These are phyloP conservation scores for Drosophila arawakana DNA, from an alignment of 1,140 invertebrate species.

Conservation along the genomic window DNA sequence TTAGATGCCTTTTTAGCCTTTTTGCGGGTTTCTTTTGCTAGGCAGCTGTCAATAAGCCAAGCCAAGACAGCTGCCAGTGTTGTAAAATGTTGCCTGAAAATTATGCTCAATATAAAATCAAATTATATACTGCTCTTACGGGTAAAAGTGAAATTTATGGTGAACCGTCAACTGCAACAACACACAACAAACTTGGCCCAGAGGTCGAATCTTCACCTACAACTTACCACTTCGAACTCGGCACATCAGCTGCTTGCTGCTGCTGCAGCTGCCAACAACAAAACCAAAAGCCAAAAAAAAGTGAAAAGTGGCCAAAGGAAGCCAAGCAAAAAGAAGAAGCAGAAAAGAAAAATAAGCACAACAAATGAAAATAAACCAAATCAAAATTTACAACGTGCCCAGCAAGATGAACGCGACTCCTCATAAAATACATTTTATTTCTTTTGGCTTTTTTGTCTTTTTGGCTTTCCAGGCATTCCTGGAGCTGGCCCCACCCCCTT, in stretches of 20 bases:
- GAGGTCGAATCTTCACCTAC: slow-evolving; percentile 30
- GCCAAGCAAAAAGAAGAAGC: background rate
- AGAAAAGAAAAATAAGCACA: slow-evolving; percentile 23
- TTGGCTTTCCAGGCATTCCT: background rate
- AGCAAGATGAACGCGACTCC: slow-evolving; percentile 42
- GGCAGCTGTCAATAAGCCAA: slow-evolving; percentile 8
- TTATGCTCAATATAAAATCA: slow-evolving; percentile 38
- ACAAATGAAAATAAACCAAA: slow-evolving; percentile 75
- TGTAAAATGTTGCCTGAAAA: slow-evolving; percentile 13
- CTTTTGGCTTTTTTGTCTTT: slow-evolving; percentile 9
- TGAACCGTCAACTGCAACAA: slow-evolving; percentile 46
- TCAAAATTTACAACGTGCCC: slow-evolving; percentile 75
- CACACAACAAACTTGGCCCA: slow-evolving; percentile 25
- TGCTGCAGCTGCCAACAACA: slow-evolving; percentile 8
- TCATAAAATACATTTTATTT: slow-evolving; percentile 55
- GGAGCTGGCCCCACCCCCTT: background rate
- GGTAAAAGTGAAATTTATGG: slow-evolving; percentile 74
- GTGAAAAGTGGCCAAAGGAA: slow-evolving; percentile 54
- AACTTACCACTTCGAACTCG: slow-evolving; percentile 53
- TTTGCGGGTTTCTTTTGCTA: too few relatives aligned
- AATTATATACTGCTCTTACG: slow-evolving; percentile 7
- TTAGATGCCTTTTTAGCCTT: slow-evolving; percentile 3
- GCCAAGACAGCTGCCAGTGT: slow-evolving; percentile 20
- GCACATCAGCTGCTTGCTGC: slow-evolving; percentile 26
- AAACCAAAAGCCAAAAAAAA: slow-evolving; percentile 14